Percentiles rank a stretch among this genome's conserved stretches.
These are phyloP conservation scores for Pseudanteris insignis DNA, from an alignment of 2,888 invertebrate genomes.

Conservation along the genomic window DNA sequence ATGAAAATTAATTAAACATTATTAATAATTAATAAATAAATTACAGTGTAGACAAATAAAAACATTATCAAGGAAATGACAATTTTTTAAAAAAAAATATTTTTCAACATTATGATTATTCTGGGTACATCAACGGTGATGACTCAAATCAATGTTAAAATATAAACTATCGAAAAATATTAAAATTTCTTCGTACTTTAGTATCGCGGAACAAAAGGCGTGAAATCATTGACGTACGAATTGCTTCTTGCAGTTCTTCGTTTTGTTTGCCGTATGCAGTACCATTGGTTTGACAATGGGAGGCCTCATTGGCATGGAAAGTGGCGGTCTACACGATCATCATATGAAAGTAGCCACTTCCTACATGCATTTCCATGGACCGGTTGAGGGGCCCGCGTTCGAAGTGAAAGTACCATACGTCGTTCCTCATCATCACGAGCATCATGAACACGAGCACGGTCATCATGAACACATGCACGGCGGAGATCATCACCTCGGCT, in stretches of 20 bases:
- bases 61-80: too few species aligned
- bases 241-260: slow-evolving; percentile 26
- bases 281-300: slow-evolving; percentile 27
- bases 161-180: too few species aligned
- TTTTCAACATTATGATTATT: too few species aligned
- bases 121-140: too few species aligned
- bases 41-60: too few species aligned
- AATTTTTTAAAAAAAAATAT: too few species aligned
- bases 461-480: slow-evolving; percentile 51
- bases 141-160: too few species aligned
- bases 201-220: too few species aligned
- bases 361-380: slow-evolving; percentile 62
- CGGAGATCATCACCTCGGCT: slow-evolving; percentile 42
- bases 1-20: too few species aligned
- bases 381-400: slow-evolving; percentile 61
- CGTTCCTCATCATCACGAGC: slow-evolving; percentile 49
- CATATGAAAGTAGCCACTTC: slow-evolving; percentile 57
- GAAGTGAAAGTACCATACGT: slow-evolving; percentile 61
- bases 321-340: slow-evolving; percentile 38
- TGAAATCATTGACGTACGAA: too few species aligned
- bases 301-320: slow-evolving; percentile 34
- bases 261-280: slow-evolving; percentile 32
- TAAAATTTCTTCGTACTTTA: too few species aligned
- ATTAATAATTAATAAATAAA: too few species aligned
- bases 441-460: background rate